These are phyloP conservation scores for Solenopsis fugax DNA, from an alignment of 1,140 invertebrate genomes.

Conservation along the genomic window DNA sequence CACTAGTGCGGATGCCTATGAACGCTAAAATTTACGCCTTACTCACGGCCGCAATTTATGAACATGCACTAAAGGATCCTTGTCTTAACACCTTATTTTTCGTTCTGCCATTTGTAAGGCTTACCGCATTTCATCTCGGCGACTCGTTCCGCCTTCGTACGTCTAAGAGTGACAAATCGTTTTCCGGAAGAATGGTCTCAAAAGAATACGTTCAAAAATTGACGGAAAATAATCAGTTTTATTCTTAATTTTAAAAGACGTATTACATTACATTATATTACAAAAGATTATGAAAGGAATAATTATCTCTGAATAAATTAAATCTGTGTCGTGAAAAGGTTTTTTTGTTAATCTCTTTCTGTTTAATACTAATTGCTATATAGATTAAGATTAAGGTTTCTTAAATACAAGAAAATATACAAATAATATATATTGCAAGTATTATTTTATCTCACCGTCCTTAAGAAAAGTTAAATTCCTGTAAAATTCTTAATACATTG, in stretches of 20 bases:
- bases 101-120: constrained; percentile 55
- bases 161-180: constrained; percentile 56
- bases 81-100: constrained; percentile 57
- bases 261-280: neutral
- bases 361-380: neutral
- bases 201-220: constrained; percentile 19
- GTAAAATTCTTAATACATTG: neutral
- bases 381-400: neutral
- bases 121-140: constrained; percentile 51
- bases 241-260: neutral
- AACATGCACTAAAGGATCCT: constrained; percentile 43
- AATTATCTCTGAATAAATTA: neutral
- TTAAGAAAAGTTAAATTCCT: too few relatives aligned
- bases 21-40: constrained; percentile 54
- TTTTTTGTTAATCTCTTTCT: neutral
- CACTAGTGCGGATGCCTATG: constrained; percentile 55
- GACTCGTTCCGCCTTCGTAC: constrained; percentile 29
- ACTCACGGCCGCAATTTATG: constrained; percentile 58
- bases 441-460: neutral
- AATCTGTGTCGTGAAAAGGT: neutral
- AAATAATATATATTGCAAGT: neutral
- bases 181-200: constrained; percentile 2
- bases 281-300: neutral
- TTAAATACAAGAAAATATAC: neutral
- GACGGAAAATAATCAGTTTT: constrained; percentile 28